Conservation (phyloP, 1,140 invertebrate species). For the Psilanteris sp. region DNA sequence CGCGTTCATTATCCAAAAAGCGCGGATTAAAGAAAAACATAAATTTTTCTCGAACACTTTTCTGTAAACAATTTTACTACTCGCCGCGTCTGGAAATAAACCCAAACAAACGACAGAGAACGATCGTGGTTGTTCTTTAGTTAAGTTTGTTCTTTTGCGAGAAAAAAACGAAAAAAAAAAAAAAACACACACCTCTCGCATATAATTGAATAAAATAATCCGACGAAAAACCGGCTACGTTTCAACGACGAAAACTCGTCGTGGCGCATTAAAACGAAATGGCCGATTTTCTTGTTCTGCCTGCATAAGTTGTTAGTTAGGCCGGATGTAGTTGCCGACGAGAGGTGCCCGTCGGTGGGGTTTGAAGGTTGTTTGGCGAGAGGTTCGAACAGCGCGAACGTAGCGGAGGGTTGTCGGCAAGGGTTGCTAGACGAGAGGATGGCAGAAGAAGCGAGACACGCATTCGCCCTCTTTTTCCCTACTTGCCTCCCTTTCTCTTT, state of each 20-base stretch:
- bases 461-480: conserved; percentile 33
- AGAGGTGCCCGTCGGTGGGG: conserved; percentile 38
- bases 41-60: too few species aligned
- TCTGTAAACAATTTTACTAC: too few species aligned
- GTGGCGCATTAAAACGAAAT: conserved; percentile 35
- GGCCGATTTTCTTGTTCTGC: conserved; percentile 42
- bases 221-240: conserved; percentile 10
- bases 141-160: too few species aligned
- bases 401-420: conserved; percentile 46
- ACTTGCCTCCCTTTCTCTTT: too few species aligned
- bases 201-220: conserved; percentile 20
- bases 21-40: too few species aligned
- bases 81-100: too few species aligned
- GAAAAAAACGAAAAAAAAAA: too few species aligned
- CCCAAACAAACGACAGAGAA: too few species aligned
- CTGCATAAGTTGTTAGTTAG: conserved; percentile 28
- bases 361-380: conserved; percentile 66
- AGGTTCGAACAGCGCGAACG: conserved; percentile 46
- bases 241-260: not conserved
- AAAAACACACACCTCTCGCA: conserved; percentile 4
- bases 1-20: too few species aligned
- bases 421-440: conserved; percentile 42
- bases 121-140: too few species aligned
- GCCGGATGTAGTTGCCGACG: conserved; percentile 47
- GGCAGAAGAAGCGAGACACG: conserved; percentile 45